These are phyloP conservation scores for Sapajus apella DNA, from an alignment of 2,113 vertebrate genomes.

Conservation along the genomic window DNA sequence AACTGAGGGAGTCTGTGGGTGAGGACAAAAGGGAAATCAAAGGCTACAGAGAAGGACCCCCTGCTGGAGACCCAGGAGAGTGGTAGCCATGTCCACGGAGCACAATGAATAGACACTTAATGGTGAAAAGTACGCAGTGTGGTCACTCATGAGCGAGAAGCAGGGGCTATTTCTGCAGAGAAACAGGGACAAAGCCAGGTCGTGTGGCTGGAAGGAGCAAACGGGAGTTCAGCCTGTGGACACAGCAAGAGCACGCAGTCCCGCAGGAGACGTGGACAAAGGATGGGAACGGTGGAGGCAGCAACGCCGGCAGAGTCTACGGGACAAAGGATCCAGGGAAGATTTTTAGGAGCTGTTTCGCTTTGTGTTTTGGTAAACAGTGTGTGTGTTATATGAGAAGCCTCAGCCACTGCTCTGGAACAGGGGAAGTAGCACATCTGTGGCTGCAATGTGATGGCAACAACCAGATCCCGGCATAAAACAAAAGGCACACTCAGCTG, in stretches of 20 bases:
- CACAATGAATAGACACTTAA: rapidly evolving
- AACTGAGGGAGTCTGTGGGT: not conserved
- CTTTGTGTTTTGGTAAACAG: not conserved
- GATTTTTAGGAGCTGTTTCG: rapidly evolving
- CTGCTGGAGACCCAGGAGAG: rapidly evolving
- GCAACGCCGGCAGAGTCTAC: not conserved
- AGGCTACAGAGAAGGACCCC: not conserved
- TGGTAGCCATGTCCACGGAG: rapidly evolving
- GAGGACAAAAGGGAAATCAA: no score
- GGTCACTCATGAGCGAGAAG: rapidly evolving
- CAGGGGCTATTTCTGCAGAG: not conserved
- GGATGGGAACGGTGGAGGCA: rapidly evolving
- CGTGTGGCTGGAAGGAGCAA: rapidly evolving
- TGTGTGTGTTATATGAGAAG: rapidly evolving
- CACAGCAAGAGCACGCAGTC: not conserved
- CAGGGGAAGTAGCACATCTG: rapidly evolving
- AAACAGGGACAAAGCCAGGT: not conserved
- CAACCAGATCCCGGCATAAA: rapidly evolving
- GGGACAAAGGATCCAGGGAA: not conserved
- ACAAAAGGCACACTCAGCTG: rapidly evolving
- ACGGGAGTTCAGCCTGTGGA: rapidly evolving
- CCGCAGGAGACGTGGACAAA: not conserved
- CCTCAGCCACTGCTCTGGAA: not conserved
- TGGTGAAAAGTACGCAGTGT: rapidly evolving
- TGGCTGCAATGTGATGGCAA: rapidly evolving